Evolutionary conservation across 2,113 vertebrate species (phyloP), one percentile per base, ranked within the genome.

Genomic region (Chlorocebus sabaeus): DNA sequence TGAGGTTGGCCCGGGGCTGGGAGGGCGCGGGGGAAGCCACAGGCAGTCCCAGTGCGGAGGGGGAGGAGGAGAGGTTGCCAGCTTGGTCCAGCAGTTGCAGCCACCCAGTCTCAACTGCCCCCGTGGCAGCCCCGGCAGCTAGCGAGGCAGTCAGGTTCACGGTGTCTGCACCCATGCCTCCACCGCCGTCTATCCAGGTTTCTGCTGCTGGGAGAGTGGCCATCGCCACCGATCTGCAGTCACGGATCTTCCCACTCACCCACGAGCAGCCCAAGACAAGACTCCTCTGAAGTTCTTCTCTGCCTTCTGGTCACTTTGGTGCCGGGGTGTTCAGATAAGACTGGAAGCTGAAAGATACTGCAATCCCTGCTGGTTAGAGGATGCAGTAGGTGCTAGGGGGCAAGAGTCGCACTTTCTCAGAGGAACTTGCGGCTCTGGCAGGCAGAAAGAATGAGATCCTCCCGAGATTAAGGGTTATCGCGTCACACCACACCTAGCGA

Each of bases 1-100:
- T 99, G 95, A 99, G 99, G 98, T 99, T 99, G 50, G 93, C 38
- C 4, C 96, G 80, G 12, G 92, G 57, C 85, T 76, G 95, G 11
- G 87, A 4, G 8, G 96, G 96, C 45, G 70, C 88, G 0, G 68
- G 79, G 35, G 96, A 82, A 4, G 95, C 10, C 6, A 20, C 38
- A 1, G 92, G 40, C 32, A 50, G 59, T 12, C 73, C 95, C 27
- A 27, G 55, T 7, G 76, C 11, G 0, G 48, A 52, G 18, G 25
- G 3, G 20, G 89, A 43, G 38, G 35, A 0, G 67, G 98, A 98
- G 64, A 80, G 2, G 1, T 98, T 98, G 79, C 95, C 92, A 22
- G 90, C 72, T 45, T 81, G 67, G 0, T 1, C 48, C 12, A 96
- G 87, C 0, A 18, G 73, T 0, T 92, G 81, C 92, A 87, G 83